A percentile compares a stretch with the other conserved stretches of the same genome.
Conservation (phyloP, 1,140 invertebrate species). For the Oreohelix idahoensis region DNA sequence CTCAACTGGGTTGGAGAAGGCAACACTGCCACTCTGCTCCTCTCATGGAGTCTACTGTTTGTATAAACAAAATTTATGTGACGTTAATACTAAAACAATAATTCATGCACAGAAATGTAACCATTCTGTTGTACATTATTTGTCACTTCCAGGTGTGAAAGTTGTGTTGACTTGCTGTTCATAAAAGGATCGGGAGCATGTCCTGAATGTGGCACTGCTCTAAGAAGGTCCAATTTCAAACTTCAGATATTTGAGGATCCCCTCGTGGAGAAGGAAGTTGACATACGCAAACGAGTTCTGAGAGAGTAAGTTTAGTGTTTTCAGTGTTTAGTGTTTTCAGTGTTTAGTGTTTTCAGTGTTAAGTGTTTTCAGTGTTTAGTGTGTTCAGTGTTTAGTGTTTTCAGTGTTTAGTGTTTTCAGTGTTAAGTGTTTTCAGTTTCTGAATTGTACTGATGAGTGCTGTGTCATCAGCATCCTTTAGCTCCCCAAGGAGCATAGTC, state of each 20-base stretch:
- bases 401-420: too few relatives aligned
- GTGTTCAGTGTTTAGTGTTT: too few relatives aligned
- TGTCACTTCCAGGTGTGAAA: conserved; percentile 80
- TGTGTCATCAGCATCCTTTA: too few relatives aligned
- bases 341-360: too few relatives aligned
- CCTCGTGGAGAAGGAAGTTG: conserved; percentile 96
- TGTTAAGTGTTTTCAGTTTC: too few relatives aligned
- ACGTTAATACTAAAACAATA: not conserved
- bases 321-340: not conserved
- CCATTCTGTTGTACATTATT: not conserved
- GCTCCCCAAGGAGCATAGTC: too few relatives aligned
- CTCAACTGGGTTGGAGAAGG: too few relatives aligned
- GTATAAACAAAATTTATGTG: not conserved
- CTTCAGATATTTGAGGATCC: conserved; percentile 97
- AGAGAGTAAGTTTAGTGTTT: conserved; percentile 74
- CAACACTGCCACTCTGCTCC: too few relatives aligned
- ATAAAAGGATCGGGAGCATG: conserved; percentile 93
- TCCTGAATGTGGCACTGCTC: conserved; percentile 89
- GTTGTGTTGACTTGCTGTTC: conserved; percentile 95
- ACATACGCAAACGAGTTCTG: conserved; percentile 90
- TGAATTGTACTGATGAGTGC: too few relatives aligned
- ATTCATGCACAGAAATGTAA: not conserved
- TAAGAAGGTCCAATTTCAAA: conserved; percentile 91
- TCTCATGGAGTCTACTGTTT: too few relatives aligned
- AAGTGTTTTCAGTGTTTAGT: too few relatives aligned